phyloP scores from a whole-genome alignment of 2,113 vertebrate genomes.

The Boulengeromyrus knoepffleri region DNA sequence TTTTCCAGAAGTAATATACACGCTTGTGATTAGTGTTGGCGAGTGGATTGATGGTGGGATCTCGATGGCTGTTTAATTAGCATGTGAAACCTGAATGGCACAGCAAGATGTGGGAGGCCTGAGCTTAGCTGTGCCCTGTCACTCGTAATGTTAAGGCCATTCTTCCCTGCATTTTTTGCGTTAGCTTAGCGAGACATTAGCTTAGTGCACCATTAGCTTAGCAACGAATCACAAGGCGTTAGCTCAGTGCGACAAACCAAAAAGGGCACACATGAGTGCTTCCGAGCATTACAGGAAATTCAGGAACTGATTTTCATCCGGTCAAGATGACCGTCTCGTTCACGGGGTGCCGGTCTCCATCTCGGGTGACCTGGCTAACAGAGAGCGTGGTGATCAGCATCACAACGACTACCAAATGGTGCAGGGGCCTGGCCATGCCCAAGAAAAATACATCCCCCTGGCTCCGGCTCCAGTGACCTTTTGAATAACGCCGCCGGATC shows the following conservation, averaged over 20 bases:
- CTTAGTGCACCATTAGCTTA: too few relatives aligned
- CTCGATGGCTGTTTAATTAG: constrained; percentile 29
- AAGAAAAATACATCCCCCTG: constrained; percentile 20
- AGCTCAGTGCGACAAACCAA: neutral
- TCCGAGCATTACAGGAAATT: neutral
- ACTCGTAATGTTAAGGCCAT: neutral
- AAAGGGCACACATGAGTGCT: neutral
- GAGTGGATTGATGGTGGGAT: constrained; percentile 20
- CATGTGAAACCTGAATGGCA: constrained; percentile 17
- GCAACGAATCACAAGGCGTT: too few relatives aligned
- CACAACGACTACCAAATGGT: constrained; percentile 8
- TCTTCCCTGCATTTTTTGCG: neutral
- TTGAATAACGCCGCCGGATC: constrained; percentile 18
- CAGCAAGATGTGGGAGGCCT: neutral
- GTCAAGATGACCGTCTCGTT: neutral
- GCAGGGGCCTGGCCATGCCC: neutral
- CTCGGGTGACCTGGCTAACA: neutral
- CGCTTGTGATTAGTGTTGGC: constrained; percentile 23
- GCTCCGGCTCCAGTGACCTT: constrained; percentile 27
- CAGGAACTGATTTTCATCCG: neutral
- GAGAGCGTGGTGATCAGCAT: constrained; percentile 1
- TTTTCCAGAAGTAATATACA: neutral
- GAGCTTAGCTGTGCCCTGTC: neutral
- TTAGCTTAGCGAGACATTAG: neutral
- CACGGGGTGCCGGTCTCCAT: neutral